Evolutionary conservation across 1,140 invertebrate genomes (phyloP).

Genomic region (Pogonomyrmex barbatus): DNA sequence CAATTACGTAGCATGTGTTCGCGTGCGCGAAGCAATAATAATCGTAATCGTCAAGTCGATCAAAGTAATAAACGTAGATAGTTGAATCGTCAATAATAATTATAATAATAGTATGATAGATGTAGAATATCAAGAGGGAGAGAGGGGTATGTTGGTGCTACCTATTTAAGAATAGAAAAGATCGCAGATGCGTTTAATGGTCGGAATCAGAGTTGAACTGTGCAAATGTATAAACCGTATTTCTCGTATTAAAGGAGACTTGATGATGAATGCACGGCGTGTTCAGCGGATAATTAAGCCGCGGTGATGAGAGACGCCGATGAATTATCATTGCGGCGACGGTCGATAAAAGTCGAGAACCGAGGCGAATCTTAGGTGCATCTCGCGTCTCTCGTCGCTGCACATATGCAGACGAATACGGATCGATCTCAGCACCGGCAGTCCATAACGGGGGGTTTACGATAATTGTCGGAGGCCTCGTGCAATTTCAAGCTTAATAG

Average conservation of each 20-base stretch:
- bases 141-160: neutral
- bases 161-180: slow-evolving; percentile 21
- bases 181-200: slow-evolving; percentile 10
- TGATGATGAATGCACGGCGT: slow-evolving; percentile 36
- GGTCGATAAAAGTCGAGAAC: slow-evolving; percentile 62
- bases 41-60: slow-evolving; percentile 19
- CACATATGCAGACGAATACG: slow-evolving; percentile 51
- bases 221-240: slow-evolving; percentile 11
- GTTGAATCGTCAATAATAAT: slow-evolving; percentile 1
- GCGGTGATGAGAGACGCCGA: slow-evolving; percentile 64
- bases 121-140: neutral
- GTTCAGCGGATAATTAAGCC: slow-evolving; percentile 71
- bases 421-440: slow-evolving; percentile 63
- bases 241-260: slow-evolving; percentile 48
- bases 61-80: neutral
- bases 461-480: slow-evolving; percentile 76
- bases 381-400: slow-evolving; percentile 34
- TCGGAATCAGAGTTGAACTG: slow-evolving; percentile 11
- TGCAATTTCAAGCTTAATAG: slow-evolving; percentile 77
- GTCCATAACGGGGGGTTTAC: slow-evolving; percentile 73
- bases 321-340: slow-evolving; percentile 70
- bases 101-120: slow-evolving; percentile 6
- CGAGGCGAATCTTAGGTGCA: slow-evolving; percentile 48
- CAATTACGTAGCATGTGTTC: slow-evolving; percentile 18
- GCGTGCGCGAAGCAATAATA: neutral